Conservation (phyloP, 2,888 invertebrate genomes). For the Cynaeus angustus region DNA sequence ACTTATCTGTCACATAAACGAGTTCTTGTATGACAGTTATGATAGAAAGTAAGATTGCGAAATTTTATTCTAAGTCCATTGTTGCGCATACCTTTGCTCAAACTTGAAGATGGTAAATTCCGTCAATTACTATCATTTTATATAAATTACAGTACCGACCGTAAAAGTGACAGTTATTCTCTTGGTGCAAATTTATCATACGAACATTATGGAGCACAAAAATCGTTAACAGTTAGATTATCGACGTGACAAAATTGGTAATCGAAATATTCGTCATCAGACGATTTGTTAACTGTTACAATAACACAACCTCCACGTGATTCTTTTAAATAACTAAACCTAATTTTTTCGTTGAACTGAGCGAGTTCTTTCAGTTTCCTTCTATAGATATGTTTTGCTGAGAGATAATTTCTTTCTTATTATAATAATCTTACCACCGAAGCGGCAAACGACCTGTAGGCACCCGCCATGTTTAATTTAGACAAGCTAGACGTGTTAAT, state of each 20-base stretch:
- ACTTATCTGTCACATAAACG: constrained; percentile 34
- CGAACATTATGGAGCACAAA: constrained; percentile 11
- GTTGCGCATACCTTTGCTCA: constrained; percentile 11
- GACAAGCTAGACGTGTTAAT: constrained; percentile 10
- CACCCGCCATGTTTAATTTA: constrained; percentile 10
- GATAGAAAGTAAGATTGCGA: constrained; percentile 40
- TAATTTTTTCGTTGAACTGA: neutral
- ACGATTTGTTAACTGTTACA: neutral
- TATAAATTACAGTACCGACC: constrained; percentile 26
- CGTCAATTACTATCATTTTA: constrained; percentile 39
- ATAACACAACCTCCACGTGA: too few species aligned
- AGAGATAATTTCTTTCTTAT: constrained; percentile 14
- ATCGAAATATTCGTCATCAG: constrained; percentile 24
- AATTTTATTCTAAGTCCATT: constrained; percentile 23
- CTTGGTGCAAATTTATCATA: constrained; percentile 37
- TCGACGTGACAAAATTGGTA: constrained; percentile 33
- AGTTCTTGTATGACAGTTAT: constrained; percentile 36
- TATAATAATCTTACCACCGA: constrained; percentile 27
- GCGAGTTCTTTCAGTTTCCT: constrained; percentile 8
- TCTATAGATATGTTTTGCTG: neutral
- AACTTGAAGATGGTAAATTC: constrained; percentile 22
- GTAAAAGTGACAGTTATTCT: constrained; percentile 43
- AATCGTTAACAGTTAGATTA: constrained; percentile 16
- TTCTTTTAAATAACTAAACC: neutral
- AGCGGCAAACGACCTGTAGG: constrained; percentile 24